phyloP scores from a whole-genome alignment of 2,113 vertebrate species.

The Pontoporia blainvillei region DNA sequence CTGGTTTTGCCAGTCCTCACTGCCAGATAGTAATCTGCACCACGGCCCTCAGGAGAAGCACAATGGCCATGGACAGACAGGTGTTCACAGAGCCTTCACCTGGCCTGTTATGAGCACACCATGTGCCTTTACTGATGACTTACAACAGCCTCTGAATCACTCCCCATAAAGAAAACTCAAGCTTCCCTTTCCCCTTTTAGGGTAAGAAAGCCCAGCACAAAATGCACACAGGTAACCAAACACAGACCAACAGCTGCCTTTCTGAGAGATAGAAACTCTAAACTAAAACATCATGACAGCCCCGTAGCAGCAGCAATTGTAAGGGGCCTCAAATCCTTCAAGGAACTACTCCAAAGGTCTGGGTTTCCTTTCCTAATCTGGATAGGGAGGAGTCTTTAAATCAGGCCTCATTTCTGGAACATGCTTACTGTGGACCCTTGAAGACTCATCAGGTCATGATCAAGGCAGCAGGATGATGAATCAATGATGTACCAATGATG shows the following conservation, averaged over 20 bases:
- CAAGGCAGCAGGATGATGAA: background rate
- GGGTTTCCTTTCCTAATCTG: background rate
- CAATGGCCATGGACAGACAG: background rate
- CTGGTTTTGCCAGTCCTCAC: background rate
- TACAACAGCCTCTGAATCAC: constrained; percentile 52
- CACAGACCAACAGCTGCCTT: background rate
- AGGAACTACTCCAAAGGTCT: background rate
- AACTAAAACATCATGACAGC: background rate
- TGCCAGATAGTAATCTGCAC: background rate
- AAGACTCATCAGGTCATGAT: background rate
- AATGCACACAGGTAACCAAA: background rate
- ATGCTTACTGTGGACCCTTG: background rate
- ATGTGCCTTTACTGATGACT: constrained; percentile 9
- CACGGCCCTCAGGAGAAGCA: background rate
- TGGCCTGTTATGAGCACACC: background rate
- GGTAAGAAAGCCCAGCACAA: background rate
- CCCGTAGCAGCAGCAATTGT: background rate
- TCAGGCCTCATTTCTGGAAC: background rate
- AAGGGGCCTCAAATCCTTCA: background rate
- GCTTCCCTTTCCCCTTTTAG: constrained; percentile 27
- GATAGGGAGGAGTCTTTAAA: background rate
- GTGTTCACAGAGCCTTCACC: background rate
- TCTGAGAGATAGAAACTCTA: background rate
- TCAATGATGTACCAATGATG: background rate
- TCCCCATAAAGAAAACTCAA: constrained; percentile 46